Conservation (phyloP, 2,113 vertebrate species). For the Hymenochirus boettgeri region DNA sequence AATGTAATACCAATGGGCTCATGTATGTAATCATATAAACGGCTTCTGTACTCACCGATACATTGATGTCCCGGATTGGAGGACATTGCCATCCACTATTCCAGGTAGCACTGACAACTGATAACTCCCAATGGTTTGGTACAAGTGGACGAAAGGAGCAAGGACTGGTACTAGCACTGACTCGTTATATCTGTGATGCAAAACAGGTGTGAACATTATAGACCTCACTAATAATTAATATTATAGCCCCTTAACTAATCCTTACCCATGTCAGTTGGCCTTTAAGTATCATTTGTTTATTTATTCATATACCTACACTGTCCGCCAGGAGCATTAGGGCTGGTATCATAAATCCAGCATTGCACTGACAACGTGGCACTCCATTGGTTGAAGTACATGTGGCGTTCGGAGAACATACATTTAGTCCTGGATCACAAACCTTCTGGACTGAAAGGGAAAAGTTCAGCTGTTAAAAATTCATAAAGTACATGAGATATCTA, state of each 20-base stretch:
- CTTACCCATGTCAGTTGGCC: too few relatives aligned
- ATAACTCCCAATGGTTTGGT: constrained; percentile 31
- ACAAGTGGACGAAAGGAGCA: constrained; percentile 30
- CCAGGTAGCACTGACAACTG: constrained; percentile 31
- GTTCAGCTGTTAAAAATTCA: too few relatives aligned
- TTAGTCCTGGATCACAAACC: neutral
- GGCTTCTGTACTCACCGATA: constrained; percentile 21
- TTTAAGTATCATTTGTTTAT: too few relatives aligned
- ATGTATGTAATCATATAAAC: too few relatives aligned
- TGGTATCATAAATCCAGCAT: neutral
- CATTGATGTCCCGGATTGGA: constrained; percentile 32
- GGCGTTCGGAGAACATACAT: neutral
- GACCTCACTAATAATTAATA: too few relatives aligned
- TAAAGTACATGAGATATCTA: too few relatives aligned
- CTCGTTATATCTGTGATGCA: too few relatives aligned
- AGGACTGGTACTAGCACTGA: neutral
- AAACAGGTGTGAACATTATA: too few relatives aligned
- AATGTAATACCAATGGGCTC: too few relatives aligned
- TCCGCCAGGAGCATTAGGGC: neutral
- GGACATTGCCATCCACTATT: constrained; percentile 18
- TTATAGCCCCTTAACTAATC: too few relatives aligned
- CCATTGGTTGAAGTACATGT: neutral
- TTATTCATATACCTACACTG: neutral
- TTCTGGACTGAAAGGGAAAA: neutral
- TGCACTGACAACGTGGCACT: neutral